A percentile compares a stretch with the other conserved stretches of the same genome.
Evolutionary conservation across 1,140 invertebrate genomes (phyloP).

Genomic region (Musca domestica): DNA sequence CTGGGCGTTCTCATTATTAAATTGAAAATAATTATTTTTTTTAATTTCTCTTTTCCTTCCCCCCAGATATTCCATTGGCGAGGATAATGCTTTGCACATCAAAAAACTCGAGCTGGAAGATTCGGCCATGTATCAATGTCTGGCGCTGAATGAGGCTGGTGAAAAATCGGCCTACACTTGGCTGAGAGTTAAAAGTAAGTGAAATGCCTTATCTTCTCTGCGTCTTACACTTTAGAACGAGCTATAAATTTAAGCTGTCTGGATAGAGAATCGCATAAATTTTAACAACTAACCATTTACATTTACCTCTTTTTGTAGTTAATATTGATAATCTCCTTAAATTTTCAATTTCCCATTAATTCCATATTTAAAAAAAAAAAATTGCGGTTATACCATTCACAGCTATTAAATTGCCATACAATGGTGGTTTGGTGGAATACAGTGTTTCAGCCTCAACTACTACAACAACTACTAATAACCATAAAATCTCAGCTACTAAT

Average conservation of each 20-base stretch:
- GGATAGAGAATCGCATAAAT: no score
- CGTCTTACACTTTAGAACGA: no score
- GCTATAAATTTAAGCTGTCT: no score
- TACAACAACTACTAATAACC: constrained; percentile 3
- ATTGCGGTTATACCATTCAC: no score
- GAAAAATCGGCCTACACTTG: constrained; percentile 86
- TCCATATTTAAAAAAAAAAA: no score
- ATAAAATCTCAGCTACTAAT: constrained; percentile 16
- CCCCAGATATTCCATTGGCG: constrained; percentile 62
- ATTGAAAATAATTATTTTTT: not conserved
- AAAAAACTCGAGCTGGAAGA: constrained; percentile 80
- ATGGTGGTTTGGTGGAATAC: no score
- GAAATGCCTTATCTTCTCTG: not conserved
- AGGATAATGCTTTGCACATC: constrained; percentile 80
- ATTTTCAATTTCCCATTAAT: no score
- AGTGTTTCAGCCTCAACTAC: not conserved
- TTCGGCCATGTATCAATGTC: constrained; percentile 94
- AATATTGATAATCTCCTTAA: not conserved
- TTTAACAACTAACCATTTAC: no score
- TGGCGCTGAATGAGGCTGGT: constrained; percentile 85
- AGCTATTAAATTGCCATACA: no score
- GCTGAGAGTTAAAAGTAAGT: constrained; percentile 95
- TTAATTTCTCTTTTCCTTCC: no score
- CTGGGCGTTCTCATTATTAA: no score
- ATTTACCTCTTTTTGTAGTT: not conserved